phyloP scores from a whole-genome alignment of 2,797 vertebrate species.

The Parambassis ranga region DNA sequence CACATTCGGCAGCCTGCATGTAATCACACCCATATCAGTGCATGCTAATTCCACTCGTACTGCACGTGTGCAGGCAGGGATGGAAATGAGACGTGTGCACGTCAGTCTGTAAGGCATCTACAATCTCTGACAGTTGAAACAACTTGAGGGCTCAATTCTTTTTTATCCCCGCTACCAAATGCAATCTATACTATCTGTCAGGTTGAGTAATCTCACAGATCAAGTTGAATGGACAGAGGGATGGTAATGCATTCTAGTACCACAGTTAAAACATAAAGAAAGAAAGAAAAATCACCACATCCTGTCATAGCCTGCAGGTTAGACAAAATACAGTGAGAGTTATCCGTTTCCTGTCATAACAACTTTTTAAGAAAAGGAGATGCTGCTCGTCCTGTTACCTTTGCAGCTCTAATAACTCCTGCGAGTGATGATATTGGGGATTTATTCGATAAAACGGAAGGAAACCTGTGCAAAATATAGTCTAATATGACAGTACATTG shows the following conservation, averaged over 20 bases:
- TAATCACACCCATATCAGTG: constrained; percentile 36
- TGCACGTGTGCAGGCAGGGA: constrained; percentile 16
- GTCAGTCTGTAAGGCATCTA: neutral
- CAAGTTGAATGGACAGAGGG: constrained; percentile 28
- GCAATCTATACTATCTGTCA: constrained; percentile 46
- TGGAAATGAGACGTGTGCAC: constrained; percentile 9
- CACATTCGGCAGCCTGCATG: constrained; percentile 1
- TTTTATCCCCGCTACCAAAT: constrained; percentile 6
- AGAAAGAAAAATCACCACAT: no score
- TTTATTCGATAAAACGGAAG: neutral
- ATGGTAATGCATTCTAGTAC: constrained; percentile 33
- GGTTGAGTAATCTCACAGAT: constrained; percentile 52
- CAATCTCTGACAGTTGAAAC: constrained; percentile 36
- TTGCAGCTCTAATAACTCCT: constrained; percentile 3
- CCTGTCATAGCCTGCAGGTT: constrained; percentile 52
- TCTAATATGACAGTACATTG: neutral
- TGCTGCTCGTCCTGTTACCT: constrained; percentile 1
- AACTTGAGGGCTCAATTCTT: constrained; percentile 13
- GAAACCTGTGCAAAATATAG: neutral
- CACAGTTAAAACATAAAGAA: constrained; percentile 50
- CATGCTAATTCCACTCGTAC: constrained; percentile 6
- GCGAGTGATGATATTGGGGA: neutral
- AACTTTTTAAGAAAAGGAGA: constrained; percentile 9
- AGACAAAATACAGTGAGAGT: constrained; percentile 25
- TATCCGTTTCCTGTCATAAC: constrained; percentile 52